These are phyloP conservation scores for Ceramica pisi DNA, from an alignment of 2,888 invertebrate species.

Conservation along the genomic window DNA sequence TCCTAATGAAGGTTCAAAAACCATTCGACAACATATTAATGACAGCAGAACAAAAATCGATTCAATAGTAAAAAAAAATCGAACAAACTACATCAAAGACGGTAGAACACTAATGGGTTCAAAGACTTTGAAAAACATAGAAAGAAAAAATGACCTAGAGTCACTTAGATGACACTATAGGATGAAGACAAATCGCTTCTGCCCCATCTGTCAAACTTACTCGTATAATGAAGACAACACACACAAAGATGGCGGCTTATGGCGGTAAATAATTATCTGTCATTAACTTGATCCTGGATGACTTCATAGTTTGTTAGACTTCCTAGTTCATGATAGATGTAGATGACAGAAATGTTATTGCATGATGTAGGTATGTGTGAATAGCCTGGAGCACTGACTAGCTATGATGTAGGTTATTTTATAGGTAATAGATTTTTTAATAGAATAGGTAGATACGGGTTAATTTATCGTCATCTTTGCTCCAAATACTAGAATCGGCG, in stretches of 20 bases:
- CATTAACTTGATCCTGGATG: constrained; percentile 39
- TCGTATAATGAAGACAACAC: constrained; percentile 24
- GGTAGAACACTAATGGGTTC: constrained; percentile 48
- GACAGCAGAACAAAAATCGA: background rate
- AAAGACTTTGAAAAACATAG: constrained; percentile 43
- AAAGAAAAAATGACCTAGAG: constrained; percentile 59
- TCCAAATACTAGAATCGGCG: background rate
- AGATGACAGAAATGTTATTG: constrained; percentile 12
- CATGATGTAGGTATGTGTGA: constrained; percentile 4
- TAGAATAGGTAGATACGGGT: background rate
- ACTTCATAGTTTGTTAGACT: constrained; percentile 39
- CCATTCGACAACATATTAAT: constrained; percentile 25
- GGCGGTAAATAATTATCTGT: constrained; percentile 55
- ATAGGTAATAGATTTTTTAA: background rate
- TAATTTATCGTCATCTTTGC: background rate
- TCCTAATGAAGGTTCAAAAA: constrained; percentile 31
- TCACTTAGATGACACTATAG: constrained; percentile 40
- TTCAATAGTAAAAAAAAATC: constrained; percentile 26
- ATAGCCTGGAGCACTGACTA: constrained; percentile 26
- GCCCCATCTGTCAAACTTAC: constrained; percentile 55
- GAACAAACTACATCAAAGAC: constrained; percentile 23
- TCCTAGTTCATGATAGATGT: constrained; percentile 35
- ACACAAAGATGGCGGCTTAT: constrained; percentile 36
- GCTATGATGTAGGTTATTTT: background rate
- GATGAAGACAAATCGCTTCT: constrained; percentile 43